A percentile compares a stretch with the other conserved stretches of the same genome.
Conservation (phyloP, 1,140 invertebrate genomes). For the Luehdorfia chinensis region DNA sequence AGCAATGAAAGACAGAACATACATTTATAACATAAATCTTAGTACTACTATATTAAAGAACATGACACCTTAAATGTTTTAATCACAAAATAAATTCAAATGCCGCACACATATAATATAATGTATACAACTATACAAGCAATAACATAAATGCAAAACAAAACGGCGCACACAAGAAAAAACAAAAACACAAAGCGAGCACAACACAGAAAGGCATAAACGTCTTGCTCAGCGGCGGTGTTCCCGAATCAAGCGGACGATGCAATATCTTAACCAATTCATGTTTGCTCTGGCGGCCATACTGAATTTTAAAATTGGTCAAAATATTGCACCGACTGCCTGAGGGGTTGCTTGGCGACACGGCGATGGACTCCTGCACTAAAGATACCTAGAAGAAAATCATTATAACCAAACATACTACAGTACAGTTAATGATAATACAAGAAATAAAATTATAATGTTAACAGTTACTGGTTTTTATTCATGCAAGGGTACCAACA, state of each 20-base stretch:
- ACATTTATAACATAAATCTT: too few species aligned
- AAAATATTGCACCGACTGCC: constrained; percentile 76
- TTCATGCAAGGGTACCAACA: too few species aligned
- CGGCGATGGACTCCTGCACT: not conserved
- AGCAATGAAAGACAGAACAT: too few species aligned
- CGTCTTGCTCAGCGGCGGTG: constrained; percentile 25
- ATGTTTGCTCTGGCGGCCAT: constrained; percentile 20
- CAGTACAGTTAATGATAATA: too few species aligned
- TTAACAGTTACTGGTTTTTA: too few species aligned
- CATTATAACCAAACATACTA: not conserved
- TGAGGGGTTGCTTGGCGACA: constrained; percentile 38
- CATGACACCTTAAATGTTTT: too few species aligned
- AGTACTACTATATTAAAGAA: too few species aligned
- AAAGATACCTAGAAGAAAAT: too few species aligned
- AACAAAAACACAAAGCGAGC: constrained; percentile 20
- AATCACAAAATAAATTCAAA: constrained; percentile 16
- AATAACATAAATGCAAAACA: constrained; percentile 19
- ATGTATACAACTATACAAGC: not conserved
- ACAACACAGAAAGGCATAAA: constrained; percentile 21
- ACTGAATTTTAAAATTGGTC: constrained; percentile 69
- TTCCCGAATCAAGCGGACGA: constrained; percentile 55
- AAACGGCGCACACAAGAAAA: constrained; percentile 17
- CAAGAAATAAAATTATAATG: too few species aligned
- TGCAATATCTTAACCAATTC: constrained; percentile 79
- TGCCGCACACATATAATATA: constrained; percentile 4